Conservation (phyloP, 2,113 vertebrate genomes). For the Xenus cinereus region DNA sequence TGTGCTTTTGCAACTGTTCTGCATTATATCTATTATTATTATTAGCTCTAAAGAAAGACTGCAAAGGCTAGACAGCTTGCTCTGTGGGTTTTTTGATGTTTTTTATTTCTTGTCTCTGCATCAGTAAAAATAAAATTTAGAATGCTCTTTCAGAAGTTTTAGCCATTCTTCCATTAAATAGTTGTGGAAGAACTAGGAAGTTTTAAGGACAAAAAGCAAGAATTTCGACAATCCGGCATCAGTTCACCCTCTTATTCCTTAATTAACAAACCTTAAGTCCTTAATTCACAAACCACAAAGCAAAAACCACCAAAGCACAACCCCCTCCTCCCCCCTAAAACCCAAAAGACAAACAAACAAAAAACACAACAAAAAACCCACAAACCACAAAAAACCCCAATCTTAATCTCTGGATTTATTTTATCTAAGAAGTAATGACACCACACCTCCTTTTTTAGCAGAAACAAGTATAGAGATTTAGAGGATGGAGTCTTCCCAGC, state of each 20-base stretch:
- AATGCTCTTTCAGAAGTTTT: not conserved
- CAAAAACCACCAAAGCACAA: not conserved
- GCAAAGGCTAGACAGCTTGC: not conserved
- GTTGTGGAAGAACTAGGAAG: not conserved
- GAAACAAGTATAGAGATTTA: not conserved
- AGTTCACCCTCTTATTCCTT: not conserved
- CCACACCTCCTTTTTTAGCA: not conserved
- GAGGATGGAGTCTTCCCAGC: not conserved
- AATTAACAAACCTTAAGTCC: too few relatives aligned
- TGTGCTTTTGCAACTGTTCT: not conserved
- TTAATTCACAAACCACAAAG: not conserved
- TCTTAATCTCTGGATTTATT: not conserved
- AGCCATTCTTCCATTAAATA: not conserved
- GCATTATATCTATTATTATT: not conserved
- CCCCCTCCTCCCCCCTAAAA: too few relatives aligned
- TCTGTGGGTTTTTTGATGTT: not conserved
- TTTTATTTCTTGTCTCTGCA: not conserved
- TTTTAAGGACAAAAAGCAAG: not conserved
- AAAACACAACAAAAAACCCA: fast-evolving
- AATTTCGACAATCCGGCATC: not conserved
- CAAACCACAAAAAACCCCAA: fast-evolving
- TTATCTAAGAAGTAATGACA: not conserved
- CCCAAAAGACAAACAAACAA: too few relatives aligned
- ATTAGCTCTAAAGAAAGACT: not conserved
- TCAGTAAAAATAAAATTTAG: not conserved